Conservation (phyloP, 2,113 vertebrate genomes). For the Elanoides forficatus region DNA sequence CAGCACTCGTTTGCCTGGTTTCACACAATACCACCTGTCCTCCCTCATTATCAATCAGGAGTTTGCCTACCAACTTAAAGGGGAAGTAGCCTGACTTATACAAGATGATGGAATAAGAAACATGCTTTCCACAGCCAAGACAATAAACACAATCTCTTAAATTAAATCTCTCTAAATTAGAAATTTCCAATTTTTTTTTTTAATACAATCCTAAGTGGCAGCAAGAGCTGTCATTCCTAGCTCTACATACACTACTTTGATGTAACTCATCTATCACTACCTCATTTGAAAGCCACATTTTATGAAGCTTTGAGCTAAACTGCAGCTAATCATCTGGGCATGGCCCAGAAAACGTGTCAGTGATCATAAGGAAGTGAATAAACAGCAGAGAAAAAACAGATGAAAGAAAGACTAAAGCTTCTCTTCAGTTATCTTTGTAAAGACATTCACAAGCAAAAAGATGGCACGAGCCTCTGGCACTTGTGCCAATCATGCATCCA, state of each 20-base stretch:
- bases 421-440: neutral
- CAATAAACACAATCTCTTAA: neutral
- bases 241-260: neutral
- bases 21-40: neutral
- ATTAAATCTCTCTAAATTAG: neutral
- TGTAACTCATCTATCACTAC: neutral
- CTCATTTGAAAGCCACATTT: conserved; percentile 6
- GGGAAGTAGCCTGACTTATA: neutral
- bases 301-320: conserved; percentile 13
- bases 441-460: neutral
- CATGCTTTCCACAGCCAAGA: neutral
- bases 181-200: neutral
- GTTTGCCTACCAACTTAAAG: neutral
- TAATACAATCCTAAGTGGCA: neutral
- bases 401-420: neutral
- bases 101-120: neutral
- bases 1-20: neutral
- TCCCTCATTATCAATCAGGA: neutral
- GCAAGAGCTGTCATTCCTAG: neutral
- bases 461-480: neutral
- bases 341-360: neutral
- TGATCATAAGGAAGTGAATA: neutral
- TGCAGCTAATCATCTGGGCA: neutral
- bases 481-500: neutral
- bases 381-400: neutral